These are phyloP conservation scores for Malthinus flaveolus DNA, from an alignment of 2,888 invertebrate species.

Conservation along the genomic window DNA sequence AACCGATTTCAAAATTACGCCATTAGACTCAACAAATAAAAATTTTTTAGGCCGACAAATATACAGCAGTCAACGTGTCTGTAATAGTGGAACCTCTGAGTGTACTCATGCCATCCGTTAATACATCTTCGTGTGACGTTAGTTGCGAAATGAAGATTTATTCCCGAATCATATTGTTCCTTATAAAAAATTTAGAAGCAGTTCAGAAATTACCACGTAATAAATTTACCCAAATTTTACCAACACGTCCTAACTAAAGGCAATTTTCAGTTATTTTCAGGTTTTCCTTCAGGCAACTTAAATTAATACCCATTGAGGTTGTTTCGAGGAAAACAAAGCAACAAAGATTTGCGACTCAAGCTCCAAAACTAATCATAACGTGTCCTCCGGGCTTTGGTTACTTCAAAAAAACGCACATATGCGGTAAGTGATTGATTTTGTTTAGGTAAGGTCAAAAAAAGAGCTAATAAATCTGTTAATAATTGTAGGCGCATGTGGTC, in stretches of 20 bases:
- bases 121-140: constrained; percentile 43
- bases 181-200: constrained; percentile 48
- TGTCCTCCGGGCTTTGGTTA: constrained; percentile 52
- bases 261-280: constrained; percentile 38
- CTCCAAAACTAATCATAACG: constrained; percentile 45
- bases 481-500: constrained; percentile 47
- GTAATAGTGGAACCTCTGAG: constrained; percentile 43
- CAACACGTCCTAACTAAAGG: constrained; percentile 13
- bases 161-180: constrained; percentile 44
- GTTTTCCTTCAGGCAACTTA: constrained; percentile 25
- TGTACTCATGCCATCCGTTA: constrained; percentile 40
- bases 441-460: background rate
- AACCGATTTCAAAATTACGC: no score
- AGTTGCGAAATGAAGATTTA: constrained; percentile 49
- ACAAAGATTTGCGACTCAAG: constrained; percentile 32
- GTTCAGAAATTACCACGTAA: constrained; percentile 48
- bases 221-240: background rate
- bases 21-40: background rate
- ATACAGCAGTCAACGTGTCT: constrained; percentile 44
- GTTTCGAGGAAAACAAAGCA: constrained; percentile 13
- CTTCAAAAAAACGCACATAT: constrained; percentile 45
- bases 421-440: constrained; percentile 41
- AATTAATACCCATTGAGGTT: constrained; percentile 22
- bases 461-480: constrained; percentile 22
- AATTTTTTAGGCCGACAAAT: constrained; percentile 30